Evolutionary conservation across 2,797 vertebrate genomes (phyloP), one percentile per base, ranked within the genome.

Genomic region (Babyrousa celebensis): DNA sequence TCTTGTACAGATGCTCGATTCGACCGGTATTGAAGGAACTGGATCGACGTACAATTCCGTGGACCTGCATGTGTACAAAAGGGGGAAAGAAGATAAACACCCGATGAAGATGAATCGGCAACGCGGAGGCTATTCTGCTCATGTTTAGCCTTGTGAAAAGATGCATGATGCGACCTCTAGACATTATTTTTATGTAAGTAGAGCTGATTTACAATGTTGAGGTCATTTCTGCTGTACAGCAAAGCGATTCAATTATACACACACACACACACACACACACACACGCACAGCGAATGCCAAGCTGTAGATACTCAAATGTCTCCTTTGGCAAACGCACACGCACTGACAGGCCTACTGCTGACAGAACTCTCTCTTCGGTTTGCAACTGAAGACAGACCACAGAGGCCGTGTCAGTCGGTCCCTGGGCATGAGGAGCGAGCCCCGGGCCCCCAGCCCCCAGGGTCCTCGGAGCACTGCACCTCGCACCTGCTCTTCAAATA

Each of bases 1-100:
- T 99, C 98, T 99, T 99, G 98, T 99, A 99, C 43, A 99, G 99
- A 97, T 99, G 99, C 82, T 99, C 99, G 77, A 99, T 99, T 83
- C 99, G 99, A 52, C 99, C 99, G 0, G 99, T 99, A 98, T 99
- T 99, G 98, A 99, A 99, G 85, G 99, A 99, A 97, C 99, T 99
- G 94, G 99, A 99, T 62, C 99, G 99, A 25, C 99, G 99, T 88
- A 99, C 97, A 4, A 99, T 99, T 63, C 99, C 99, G 27, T 99
- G 99, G 90, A 99, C 99, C 99, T 99, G 96, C 48, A 91, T 94
- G 65, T 48, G 43, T 48, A 48, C 43, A 48, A 48, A 48, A 48
- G 43, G 43, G 43, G 4, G 43, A 48, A 48, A 92, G 11, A 16
- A 94, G 65, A 85, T 58, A 96, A 95, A 60, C 82, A 27, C 29